Percentiles rank a stretch among this genome's conserved stretches.
phyloP scores from a whole-genome alignment of 92 coral and sea anemone species.

The Zoanthus sansibaricus region DNA sequence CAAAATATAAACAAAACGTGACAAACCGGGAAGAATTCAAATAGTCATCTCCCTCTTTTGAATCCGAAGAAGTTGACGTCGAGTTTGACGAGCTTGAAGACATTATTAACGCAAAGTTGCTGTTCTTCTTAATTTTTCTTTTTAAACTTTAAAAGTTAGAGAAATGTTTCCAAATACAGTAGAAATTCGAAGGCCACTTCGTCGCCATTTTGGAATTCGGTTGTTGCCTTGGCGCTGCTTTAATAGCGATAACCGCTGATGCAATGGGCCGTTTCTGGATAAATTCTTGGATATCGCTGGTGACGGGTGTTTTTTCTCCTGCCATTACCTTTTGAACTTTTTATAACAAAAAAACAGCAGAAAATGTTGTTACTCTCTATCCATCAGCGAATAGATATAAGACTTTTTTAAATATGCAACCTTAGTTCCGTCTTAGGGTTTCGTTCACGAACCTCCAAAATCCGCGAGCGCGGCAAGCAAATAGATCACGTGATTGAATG shows the following conservation, averaged over 20 bases:
- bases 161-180: constrained; percentile 33
- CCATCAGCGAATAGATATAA: too few species aligned
- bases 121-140: neutral
- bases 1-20: constrained; percentile 31
- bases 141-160: neutral
- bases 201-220: constrained; percentile 90
- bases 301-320: too few species aligned
- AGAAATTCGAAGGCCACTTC: constrained; percentile 63
- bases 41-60: constrained; percentile 54
- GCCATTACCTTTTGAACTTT: too few species aligned
- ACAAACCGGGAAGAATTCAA: neutral
- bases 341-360: too few species aligned
- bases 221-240: constrained; percentile 83
- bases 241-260: constrained; percentile 59
- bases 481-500: too few species aligned
- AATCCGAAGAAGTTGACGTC: constrained; percentile 70
- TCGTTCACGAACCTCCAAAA: too few species aligned
- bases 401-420: too few species aligned
- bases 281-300: too few species aligned
- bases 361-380: too few species aligned
- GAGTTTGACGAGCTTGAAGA: constrained; percentile 81
- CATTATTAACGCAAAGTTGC: constrained; percentile 42
- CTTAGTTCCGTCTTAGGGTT: too few species aligned
- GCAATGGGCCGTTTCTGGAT: too few species aligned
- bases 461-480: too few species aligned